These are phyloP conservation scores for Globodera rostochiensis DNA, from an alignment of 1,140 invertebrate species.

Conservation along the genomic window DNA sequence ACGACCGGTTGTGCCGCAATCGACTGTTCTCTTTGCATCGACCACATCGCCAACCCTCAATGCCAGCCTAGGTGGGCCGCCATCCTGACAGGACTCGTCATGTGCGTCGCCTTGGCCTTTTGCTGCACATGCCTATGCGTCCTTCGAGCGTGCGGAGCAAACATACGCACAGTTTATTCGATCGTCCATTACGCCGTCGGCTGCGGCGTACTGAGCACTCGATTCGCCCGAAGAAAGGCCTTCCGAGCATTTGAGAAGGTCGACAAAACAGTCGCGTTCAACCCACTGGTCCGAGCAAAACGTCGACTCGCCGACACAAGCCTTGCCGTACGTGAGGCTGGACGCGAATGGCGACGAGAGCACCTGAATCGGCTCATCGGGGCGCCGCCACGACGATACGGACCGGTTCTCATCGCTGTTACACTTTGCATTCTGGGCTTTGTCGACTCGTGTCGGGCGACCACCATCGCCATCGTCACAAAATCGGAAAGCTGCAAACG, in stretches of 20 bases:
- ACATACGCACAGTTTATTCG: not conserved
- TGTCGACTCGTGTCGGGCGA: too few species aligned
- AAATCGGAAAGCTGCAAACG: constrained; percentile 14
- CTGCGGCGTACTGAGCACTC: too few species aligned
- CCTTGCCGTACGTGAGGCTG: too few species aligned
- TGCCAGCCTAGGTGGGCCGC: not conserved
- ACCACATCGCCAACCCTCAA: not conserved
- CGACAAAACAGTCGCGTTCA: too few species aligned
- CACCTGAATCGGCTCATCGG: not conserved
- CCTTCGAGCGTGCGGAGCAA: not conserved
- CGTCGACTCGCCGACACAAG: too few species aligned
- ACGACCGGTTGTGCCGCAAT: not conserved
- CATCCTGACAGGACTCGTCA: not conserved
- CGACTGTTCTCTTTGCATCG: not conserved
- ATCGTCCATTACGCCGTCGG: not conserved
- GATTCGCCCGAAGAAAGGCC: too few species aligned
- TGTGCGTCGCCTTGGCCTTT: not conserved
- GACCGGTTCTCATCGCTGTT: not conserved
- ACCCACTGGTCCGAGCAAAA: too few species aligned
- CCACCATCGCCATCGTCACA: not conserved
- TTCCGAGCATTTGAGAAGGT: too few species aligned
- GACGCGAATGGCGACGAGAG: not conserved
- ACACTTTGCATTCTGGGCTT: too few species aligned
- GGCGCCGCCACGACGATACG: not conserved
- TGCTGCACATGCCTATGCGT: not conserved